phyloP scores from a whole-genome alignment of 2,888 invertebrate genomes.

The Rugalucina vietnamica region DNA sequence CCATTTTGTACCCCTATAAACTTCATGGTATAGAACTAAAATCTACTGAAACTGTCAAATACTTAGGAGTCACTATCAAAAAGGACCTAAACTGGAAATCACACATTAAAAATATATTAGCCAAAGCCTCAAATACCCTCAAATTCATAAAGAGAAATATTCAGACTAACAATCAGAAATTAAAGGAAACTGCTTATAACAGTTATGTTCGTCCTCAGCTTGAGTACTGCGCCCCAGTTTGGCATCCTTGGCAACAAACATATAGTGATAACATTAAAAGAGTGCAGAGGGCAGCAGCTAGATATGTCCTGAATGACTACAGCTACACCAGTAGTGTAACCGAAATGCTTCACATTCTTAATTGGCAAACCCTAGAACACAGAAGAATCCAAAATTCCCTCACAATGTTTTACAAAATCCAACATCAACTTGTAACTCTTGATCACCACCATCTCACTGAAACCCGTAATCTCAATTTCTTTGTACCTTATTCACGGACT shows the following conservation, averaged over 20 bases:
- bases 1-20: conserved; percentile 14
- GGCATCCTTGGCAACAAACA: conserved; percentile 23
- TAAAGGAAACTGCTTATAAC: conserved; percentile 7
- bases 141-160: conserved; percentile 19
- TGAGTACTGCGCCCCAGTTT: conserved; percentile 12
- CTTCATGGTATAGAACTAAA: conserved; percentile 21
- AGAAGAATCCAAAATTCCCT: conserved; percentile 2
- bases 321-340: conserved; percentile 8
- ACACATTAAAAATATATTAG: background rate
- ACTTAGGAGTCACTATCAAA: background rate
- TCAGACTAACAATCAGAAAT: conserved; percentile 6
- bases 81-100: background rate
- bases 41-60: conserved; percentile 12
- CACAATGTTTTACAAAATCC: conserved; percentile 8
- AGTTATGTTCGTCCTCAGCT: conserved; percentile 22
- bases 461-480: conserved; percentile 2
- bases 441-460: background rate
- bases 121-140: background rate
- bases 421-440: background rate
- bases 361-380: background rate
- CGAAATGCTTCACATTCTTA: conserved; percentile 1
- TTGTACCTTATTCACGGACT: conserved; percentile 15
- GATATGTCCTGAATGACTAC: conserved; percentile 15
- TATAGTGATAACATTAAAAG: background rate
- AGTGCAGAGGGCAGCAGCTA: conserved; percentile 27